These are phyloP conservation scores for Callaeas wilsoni DNA, from an alignment of 2,113 vertebrate genomes.

Conservation along the genomic window DNA sequence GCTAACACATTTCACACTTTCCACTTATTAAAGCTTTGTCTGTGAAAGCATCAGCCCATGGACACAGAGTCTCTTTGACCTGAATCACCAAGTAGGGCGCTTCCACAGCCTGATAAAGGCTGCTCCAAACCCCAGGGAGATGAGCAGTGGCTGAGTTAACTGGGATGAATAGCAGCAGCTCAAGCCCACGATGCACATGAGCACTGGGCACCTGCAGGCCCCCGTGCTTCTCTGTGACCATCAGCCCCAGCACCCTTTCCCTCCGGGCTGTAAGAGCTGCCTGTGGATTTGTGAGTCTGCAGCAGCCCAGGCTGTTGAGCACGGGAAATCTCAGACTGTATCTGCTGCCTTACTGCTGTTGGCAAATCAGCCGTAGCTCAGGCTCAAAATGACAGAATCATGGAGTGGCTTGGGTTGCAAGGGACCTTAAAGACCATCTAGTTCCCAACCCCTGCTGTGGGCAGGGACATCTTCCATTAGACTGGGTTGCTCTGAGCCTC, in stretches of 20 bases:
- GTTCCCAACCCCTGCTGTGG: not conserved
- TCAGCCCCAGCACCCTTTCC: not conserved
- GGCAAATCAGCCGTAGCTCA: not conserved
- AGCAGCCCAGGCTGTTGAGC: not conserved
- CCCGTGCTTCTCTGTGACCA: not conserved
- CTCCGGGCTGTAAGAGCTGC: not conserved
- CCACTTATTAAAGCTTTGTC: not conserved
- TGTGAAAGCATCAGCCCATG: not conserved
- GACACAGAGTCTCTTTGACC: not conserved
- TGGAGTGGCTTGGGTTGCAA: not conserved
- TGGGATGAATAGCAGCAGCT: not conserved
- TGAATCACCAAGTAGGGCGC: rapidly evolving
- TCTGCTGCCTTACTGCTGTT: not conserved
- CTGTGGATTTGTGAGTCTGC: not conserved
- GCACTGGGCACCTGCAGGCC: not conserved
- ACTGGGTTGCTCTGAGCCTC: not conserved
- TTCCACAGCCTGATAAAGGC: not conserved
- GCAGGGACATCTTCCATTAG: not conserved
- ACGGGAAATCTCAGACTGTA: not conserved
- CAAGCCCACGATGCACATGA: rapidly evolving
- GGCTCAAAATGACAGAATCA: not conserved
- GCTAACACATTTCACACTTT: not conserved
- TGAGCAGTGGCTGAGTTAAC: rapidly evolving
- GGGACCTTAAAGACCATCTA: not conserved
- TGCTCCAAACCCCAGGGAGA: not conserved